These are phyloP conservation scores for Chrysomallon squamiferum DNA, from an alignment of 1,140 invertebrate genomes.

Conservation along the genomic window DNA sequence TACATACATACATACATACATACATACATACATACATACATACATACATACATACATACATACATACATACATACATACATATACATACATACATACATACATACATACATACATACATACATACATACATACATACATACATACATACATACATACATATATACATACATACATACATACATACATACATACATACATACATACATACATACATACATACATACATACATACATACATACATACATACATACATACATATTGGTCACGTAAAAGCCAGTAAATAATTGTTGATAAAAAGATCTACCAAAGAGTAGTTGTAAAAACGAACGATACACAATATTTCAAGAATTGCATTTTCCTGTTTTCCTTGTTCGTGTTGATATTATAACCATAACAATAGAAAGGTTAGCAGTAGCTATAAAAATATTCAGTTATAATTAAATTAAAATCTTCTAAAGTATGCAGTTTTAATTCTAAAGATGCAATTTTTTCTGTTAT, in stretches of 20 bases:
- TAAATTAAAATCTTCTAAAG: too few relatives aligned
- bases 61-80: not conserved
- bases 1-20: not conserved
- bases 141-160: not conserved
- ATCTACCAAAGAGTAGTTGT: too few relatives aligned
- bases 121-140: not conserved
- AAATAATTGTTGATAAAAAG: too few relatives aligned
- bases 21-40: not conserved
- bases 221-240: constrained; percentile 12
- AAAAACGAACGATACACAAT: too few relatives aligned
- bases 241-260: constrained; percentile 6
- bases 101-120: not conserved
- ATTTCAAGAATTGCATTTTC: too few relatives aligned
- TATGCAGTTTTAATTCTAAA: too few relatives aligned
- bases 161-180: constrained; percentile 5
- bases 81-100: not conserved
- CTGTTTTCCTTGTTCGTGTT: too few relatives aligned
- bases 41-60: constrained; percentile 8
- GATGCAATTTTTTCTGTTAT: too few relatives aligned
- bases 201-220: constrained; percentile 13
- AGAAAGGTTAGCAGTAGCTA: too few relatives aligned
- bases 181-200: constrained; percentile 13
- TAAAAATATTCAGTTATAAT: too few relatives aligned
- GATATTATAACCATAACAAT: too few relatives aligned
- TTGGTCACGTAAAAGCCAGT: not conserved